Evolutionary conservation across 2,113 vertebrate genomes (phyloP).

Genomic region (Mormoops blainvillei): DNA sequence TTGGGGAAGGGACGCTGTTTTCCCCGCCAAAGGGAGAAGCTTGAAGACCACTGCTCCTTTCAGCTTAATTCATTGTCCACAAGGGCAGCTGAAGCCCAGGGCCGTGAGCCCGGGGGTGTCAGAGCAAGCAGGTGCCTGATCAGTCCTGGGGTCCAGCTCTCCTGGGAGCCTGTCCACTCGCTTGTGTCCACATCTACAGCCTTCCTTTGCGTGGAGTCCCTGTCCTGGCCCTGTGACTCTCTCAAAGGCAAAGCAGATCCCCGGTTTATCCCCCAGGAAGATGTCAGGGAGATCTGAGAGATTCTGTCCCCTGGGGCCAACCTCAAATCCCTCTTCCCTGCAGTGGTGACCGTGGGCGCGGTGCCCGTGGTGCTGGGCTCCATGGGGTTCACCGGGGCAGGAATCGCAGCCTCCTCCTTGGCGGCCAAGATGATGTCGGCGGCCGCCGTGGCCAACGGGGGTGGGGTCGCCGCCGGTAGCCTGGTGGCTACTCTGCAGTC

Average conservation of each 20-base stretch:
- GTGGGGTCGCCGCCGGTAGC: rapidly evolving
- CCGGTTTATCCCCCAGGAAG: background rate
- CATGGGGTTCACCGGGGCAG: conserved; percentile 16
- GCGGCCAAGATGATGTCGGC: conserved; percentile 54
- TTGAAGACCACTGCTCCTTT: background rate
- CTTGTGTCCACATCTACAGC: background rate
- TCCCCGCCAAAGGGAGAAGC: background rate
- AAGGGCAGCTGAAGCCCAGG: background rate
- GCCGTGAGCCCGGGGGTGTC: rapidly evolving
- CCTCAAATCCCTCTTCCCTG: background rate
- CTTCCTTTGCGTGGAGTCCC: background rate
- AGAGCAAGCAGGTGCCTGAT: background rate
- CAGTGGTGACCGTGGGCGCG: background rate
- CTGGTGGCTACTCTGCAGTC: background rate
- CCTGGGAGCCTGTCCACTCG: rapidly evolving
- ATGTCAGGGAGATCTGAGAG: background rate
- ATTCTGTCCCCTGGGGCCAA: background rate
- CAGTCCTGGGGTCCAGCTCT: background rate
- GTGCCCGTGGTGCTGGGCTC: background rate
- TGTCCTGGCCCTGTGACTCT: background rate
- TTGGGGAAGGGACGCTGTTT: background rate
- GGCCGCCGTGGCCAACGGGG: background rate
- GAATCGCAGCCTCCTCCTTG: background rate
- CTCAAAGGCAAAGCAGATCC: background rate
- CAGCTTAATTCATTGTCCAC: background rate